Evolutionary conservation across 2,797 vertebrate species (phyloP), one percentile per base, ranked within the genome.

Genomic region (Alfaro cultratus): DNA sequence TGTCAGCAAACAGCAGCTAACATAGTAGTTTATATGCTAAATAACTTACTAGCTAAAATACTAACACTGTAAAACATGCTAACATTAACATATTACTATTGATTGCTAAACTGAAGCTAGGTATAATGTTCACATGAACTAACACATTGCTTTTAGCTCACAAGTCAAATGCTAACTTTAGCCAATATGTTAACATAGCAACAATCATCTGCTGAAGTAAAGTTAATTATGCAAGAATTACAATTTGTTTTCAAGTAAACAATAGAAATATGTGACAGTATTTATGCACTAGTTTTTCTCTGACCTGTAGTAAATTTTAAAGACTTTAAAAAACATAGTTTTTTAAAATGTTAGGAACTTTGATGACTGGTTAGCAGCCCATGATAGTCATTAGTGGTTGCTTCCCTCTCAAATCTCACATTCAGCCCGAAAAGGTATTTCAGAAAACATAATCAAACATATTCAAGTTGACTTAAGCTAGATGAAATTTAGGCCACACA

Each of bases 371-470:
- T 64, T 36, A 36, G 31, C 60, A 18, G 60, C 16, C 7, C 16
- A 3, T 21, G 2, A 18, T 10, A 21, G 3, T 36, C 34, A 70
- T 43, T 23, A 78, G 78, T 29, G 12, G 64, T 77, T 74, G 45
- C 74, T 81, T 70, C 51, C 46, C 41, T 43, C 74, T 46, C 41
- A 79, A 67, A 79, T 73, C 29, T 11, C 41, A 0, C 39, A 62
- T 31, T 23, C 16, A 57, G 41, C 41, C 68, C 46, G 26, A 45
- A 41, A 45, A 45, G 23, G 1, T 15, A 45, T 45, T 70, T 43
- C 41, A 70, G 39, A 70, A 43, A 43, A 15, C 23, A n/a, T 70
- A 70, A 70, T 26, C 64, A 68, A 41, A 68, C 9, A 68, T 39
- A 41, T 21, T 70, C 39, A n/a, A 43, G 39, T 13, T 43, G 23